phyloP scores from a whole-genome alignment of 2,797 vertebrate genomes.

The Sebastiscus tertius region DNA sequence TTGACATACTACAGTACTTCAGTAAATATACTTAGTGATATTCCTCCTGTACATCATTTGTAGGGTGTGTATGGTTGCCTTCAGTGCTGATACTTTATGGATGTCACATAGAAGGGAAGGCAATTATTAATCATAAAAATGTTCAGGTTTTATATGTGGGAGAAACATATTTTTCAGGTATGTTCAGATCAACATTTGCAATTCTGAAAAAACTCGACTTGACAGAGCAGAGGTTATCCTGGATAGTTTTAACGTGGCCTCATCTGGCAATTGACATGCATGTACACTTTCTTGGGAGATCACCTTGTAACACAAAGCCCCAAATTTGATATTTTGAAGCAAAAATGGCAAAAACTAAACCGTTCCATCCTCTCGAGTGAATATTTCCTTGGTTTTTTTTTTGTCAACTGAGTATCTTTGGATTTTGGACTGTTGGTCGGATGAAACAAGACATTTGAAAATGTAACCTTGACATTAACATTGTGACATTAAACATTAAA shows the following conservation, averaged over 20 bases:
- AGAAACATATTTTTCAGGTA: background rate
- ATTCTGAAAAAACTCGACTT: background rate
- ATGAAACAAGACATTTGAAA: too few relatives aligned
- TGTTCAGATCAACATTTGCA: background rate
- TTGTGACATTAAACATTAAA: too few relatives aligned
- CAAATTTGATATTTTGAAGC: background rate
- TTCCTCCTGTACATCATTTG: background rate
- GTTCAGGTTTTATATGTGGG: background rate
- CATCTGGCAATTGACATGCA: rapidly evolving
- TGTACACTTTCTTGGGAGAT: background rate
- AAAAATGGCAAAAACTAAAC: background rate
- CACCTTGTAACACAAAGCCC: background rate
- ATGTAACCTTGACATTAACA: too few relatives aligned
- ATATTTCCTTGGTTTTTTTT: background rate
- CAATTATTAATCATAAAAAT: too few relatives aligned
- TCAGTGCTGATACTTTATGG: background rate
- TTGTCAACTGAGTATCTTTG: too few relatives aligned
- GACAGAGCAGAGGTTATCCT: background rate
- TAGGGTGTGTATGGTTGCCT: background rate
- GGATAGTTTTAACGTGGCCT: background rate
- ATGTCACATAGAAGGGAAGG: background rate
- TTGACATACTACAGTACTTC: background rate
- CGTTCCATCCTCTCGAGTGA: background rate
- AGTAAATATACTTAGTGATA: background rate
- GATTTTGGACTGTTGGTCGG: background rate